phyloP scores from a whole-genome alignment of 2,888 invertebrate genomes.

The Dysmachus trigonus region DNA sequence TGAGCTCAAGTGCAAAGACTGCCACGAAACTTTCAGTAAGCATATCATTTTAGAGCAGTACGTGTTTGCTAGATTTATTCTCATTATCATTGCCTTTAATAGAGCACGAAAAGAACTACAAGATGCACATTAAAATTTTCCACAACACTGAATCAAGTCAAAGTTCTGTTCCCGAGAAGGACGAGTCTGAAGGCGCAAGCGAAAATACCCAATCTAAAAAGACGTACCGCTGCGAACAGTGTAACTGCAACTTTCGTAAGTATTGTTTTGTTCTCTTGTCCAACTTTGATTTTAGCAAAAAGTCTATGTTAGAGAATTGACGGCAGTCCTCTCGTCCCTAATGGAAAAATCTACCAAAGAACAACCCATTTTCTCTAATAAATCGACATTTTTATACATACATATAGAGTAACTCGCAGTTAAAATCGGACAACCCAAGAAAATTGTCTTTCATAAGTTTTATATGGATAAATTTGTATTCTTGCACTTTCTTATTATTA shows the following conservation, averaged over 20 bases:
- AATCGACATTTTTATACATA: no score
- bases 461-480: no score
- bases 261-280: not conserved
- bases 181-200: not conserved
- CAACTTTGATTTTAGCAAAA: not conserved
- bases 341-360: no score
- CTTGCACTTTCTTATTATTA: no score
- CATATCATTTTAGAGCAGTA: not conserved
- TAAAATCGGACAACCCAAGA: no score
- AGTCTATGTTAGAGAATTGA: no score
- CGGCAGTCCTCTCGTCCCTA: no score
- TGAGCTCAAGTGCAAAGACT: not conserved
- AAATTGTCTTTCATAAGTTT: no score
- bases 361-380: no score
- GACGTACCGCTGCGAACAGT: not conserved
- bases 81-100: not conserved
- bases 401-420: no score
- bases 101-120: slow-evolving; percentile 32
- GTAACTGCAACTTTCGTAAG: slow-evolving; percentile 13
- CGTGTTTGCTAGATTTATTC: not conserved
- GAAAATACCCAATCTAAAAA: not conserved
- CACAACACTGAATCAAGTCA: not conserved
- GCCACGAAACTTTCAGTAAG: slow-evolving; percentile 27
- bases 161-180: not conserved
- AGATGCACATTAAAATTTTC: not conserved